phyloP scores from a whole-genome alignment of 1,140 invertebrate genomes.

The Bombus sibiricus region DNA sequence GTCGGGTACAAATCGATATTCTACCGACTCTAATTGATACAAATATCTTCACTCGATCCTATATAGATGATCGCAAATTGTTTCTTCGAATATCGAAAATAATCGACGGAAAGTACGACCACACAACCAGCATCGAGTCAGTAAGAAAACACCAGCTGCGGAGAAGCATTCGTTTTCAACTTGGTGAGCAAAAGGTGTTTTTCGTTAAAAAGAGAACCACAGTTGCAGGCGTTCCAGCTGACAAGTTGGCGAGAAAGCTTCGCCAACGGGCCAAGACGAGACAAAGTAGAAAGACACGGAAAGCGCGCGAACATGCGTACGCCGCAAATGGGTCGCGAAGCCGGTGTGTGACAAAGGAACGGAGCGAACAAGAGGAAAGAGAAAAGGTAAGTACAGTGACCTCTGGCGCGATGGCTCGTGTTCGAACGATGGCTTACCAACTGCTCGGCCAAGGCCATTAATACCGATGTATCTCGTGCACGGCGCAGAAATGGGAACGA shows the following conservation, averaged over 20 bases:
- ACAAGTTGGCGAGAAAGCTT: neutral
- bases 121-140: no score
- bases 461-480: slow-evolving; percentile 56
- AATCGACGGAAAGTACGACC: no score
- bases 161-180: neutral
- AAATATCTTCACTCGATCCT: neutral
- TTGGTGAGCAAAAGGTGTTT: neutral
- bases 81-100: no score
- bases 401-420: slow-evolving; percentile 63
- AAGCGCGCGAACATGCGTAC: slow-evolving; percentile 4
- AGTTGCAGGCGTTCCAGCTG: neutral
- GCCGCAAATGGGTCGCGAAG: slow-evolving; percentile 41
- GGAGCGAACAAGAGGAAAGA: slow-evolving; percentile 40
- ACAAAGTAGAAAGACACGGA: neutral
- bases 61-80: neutral
- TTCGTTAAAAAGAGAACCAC: neutral
- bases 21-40: rapidly evolving
- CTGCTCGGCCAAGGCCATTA: slow-evolving; percentile 75
- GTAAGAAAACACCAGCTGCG: neutral
- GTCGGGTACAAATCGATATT: no score
- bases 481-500: neutral
- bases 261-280: neutral
- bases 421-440: slow-evolving; percentile 72
- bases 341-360: slow-evolving; percentile 46
- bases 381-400: slow-evolving; percentile 67